Evolutionary conservation across 2,888 invertebrate species (phyloP).

Genomic region (Perithous albicinctus): DNA sequence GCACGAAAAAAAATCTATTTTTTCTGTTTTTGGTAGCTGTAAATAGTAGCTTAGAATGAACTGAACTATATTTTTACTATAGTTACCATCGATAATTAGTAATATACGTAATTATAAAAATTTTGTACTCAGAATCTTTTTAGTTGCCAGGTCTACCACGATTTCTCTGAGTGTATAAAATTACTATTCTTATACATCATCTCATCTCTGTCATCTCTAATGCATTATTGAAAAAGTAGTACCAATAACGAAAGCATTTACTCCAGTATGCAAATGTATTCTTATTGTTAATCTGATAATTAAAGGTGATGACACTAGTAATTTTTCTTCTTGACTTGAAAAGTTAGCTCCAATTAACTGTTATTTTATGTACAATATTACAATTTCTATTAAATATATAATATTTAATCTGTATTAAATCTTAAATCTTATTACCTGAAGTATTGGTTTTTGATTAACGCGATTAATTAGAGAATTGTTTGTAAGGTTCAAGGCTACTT

Average conservation of each 20-base stretch:
- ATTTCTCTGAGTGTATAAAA: too few species aligned
- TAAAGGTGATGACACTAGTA: not conserved
- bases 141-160: too few species aligned
- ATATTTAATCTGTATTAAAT: too few species aligned
- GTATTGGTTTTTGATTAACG: not conserved
- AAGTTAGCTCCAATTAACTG: not conserved
- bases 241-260: not conserved
- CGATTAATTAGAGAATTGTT: not conserved
- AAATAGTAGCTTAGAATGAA: too few species aligned
- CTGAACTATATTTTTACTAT: too few species aligned
- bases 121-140: too few species aligned
- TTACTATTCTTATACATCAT: not conserved
- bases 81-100: too few species aligned
- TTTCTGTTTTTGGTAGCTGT: too few species aligned
- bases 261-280: not conserved
- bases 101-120: too few species aligned
- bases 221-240: not conserved
- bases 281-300: constrained; percentile 1
- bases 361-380: not conserved
- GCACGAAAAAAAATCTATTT: too few species aligned
- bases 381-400: not conserved
- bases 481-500: not conserved
- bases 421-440: not conserved
- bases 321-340: not conserved
- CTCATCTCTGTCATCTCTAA: too few species aligned